phyloP scores from a whole-genome alignment of 2,113 vertebrate species.

The Monopterus albus region DNA sequence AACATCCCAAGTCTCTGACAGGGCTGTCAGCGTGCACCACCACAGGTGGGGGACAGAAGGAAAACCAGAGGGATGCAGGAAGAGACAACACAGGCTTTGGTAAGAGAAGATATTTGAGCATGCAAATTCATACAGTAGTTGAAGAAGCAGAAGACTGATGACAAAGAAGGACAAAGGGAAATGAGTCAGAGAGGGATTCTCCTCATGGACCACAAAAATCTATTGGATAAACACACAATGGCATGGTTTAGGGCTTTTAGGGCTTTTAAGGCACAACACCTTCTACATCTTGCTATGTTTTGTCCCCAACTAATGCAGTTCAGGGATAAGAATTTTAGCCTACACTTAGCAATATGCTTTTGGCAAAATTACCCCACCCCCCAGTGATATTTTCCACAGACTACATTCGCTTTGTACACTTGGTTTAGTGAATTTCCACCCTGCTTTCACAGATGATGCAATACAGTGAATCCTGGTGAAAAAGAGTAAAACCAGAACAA shows the following conservation, averaged over 20 bases:
- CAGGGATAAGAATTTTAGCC: too few relatives aligned
- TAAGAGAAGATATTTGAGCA: constrained; percentile 29
- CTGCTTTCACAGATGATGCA: constrained; percentile 42
- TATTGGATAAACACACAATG: constrained; percentile 34
- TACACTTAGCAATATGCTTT: too few relatives aligned
- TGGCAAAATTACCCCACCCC: too few relatives aligned
- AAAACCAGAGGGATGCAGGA: constrained; percentile 38
- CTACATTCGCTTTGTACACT: constrained; percentile 1
- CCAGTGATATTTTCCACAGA: background rate
- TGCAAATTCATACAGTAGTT: constrained; percentile 28
- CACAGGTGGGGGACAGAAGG: constrained; percentile 58
- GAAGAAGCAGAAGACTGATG: background rate
- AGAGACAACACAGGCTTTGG: constrained; percentile 19
- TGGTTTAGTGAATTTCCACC: constrained; percentile 7
- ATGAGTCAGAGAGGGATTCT: constrained; percentile 49
- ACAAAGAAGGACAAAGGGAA: constrained; percentile 29
- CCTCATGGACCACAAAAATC: constrained; percentile 36
- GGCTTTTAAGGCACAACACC: background rate
- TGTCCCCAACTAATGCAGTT: too few relatives aligned
- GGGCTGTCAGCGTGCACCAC: constrained; percentile 42
- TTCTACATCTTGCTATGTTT: constrained; percentile 17
- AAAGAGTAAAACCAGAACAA: constrained; percentile 9
- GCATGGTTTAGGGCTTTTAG: constrained; percentile 17
- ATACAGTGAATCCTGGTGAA: constrained; percentile 13
- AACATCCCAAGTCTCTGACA: constrained; percentile 60